Evolutionary conservation across 2,888 invertebrate species (phyloP), one percentile per base, ranked within the genome.

Genomic region (Drosophila anomalata): DNA sequence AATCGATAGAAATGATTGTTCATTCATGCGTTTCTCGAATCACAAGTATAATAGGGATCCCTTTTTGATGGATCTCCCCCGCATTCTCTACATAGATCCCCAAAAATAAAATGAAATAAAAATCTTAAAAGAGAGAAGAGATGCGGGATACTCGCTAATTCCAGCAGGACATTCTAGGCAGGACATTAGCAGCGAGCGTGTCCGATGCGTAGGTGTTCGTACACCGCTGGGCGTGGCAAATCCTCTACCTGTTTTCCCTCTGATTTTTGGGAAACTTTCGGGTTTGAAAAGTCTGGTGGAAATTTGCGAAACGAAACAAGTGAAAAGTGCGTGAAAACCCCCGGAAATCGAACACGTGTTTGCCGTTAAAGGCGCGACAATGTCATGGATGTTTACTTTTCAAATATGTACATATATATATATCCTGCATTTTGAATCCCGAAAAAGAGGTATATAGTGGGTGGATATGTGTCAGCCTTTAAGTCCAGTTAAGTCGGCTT

Each of bases 111-210:
- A 55, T 17, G 29, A 44, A 77, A 17, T 17, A 68, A 78, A 73
- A 70, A 73, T 78, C 74, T 29, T 2, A 60, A 60, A 68, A 36
- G 3, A 42, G 36, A 56, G 52, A 75, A 77, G 66, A 61, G 68
- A 72, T 26, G 26, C 33, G 26, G 26, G 51, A 36, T 52, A 63
- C 51, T 44, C 46, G 51, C 50, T 53, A 26, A 48, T 50, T 20
- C 42, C 41, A 24, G 41, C 41, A 26, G 36, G 61, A 26, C 53
- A 68, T 57, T 60, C 53, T 54, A 66, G 51, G 63, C 52, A 59
- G 58, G 55, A 71, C 73, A 79, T 83, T 81, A 75, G 85, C 78
- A 69, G 75, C 69, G 59, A 68, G 83, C 86, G 62, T 80, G 52
- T 75, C 80, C 53, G 76, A 86, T 73, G 68, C 56, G 58, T 62